phyloP scores from a whole-genome alignment of 2,797 vertebrate species.

The Melanotaenia nigrans region DNA sequence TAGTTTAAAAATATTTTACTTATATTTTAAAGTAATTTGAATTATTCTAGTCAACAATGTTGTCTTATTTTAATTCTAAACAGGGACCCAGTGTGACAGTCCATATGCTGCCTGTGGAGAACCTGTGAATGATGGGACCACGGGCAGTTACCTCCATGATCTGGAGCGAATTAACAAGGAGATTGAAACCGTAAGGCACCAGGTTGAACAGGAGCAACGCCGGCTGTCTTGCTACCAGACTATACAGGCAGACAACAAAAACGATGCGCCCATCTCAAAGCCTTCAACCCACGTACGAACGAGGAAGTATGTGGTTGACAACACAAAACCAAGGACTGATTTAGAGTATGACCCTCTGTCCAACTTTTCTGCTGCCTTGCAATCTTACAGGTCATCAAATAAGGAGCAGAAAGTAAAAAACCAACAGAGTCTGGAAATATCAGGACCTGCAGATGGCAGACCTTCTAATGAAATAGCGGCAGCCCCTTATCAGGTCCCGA shows the following conservation, averaged over 20 bases:
- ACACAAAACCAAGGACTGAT: conserved; percentile 80
- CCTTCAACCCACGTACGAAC: conserved; percentile 12
- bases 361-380: conserved; percentile 82
- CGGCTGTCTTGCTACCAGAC: conserved; percentile 75
- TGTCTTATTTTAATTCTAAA: conserved; percentile 11
- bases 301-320: conserved; percentile 81
- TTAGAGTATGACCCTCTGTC: conserved; percentile 85
- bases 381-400: conserved; percentile 61
- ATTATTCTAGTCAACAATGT: not conserved
- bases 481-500: not conserved
- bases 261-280: conserved; percentile 3
- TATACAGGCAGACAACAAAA: conserved; percentile 43
- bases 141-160: conserved; percentile 70
- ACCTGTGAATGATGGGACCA: conserved; percentile 38
- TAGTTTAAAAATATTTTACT: not conserved
- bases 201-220: conserved; percentile 82
- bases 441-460: not conserved
- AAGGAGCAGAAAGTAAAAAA: conserved; percentile 46
- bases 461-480: not conserved
- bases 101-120: conserved; percentile 5
- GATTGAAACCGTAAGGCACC: conserved; percentile 79
- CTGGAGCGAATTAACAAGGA: conserved; percentile 81
- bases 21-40: not conserved
- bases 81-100: conserved; percentile 54
- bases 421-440: conserved; percentile 38